Evolutionary conservation across 92 coral and sea anemone genomes (phyloP).

Genomic region (Anthopleura xanthogrammica): DNA sequence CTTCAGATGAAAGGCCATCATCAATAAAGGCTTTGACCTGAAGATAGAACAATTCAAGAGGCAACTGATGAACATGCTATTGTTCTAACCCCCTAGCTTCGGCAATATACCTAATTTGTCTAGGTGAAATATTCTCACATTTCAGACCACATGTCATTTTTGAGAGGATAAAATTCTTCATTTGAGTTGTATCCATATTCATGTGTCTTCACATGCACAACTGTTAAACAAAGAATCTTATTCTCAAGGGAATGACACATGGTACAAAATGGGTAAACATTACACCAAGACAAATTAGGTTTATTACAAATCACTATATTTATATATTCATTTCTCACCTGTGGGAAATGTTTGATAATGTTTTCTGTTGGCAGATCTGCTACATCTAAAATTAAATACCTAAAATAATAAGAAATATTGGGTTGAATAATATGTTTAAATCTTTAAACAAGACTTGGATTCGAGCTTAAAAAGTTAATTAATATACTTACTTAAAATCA

Average conservation of each 20-base stretch:
- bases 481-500: slow-evolving; percentile 73
- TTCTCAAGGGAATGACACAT: too few species aligned
- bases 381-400: slow-evolving; percentile 90
- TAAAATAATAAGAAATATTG: slow-evolving; percentile 6
- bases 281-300: too few species aligned
- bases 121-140: too few species aligned
- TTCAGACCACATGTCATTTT: too few species aligned
- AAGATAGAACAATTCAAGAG: neutral
- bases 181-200: too few species aligned
- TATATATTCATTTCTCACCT: slow-evolving; percentile 44
- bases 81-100: too few species aligned
- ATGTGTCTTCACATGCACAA: too few species aligned
- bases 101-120: too few species aligned
- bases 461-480: neutral
- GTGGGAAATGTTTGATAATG: slow-evolving; percentile 89
- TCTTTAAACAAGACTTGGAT: neutral
- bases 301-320: neutral
- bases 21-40: slow-evolving; percentile 89
- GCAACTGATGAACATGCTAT: neutral
- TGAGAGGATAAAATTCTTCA: too few species aligned
- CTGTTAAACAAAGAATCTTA: too few species aligned
- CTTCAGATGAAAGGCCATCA: slow-evolving; percentile 78
- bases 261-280: too few species aligned
- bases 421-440: neutral
- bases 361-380: slow-evolving; percentile 96